Evolutionary conservation across 2,797 vertebrate genomes (phyloP), one percentile per base, ranked within the genome.

Genomic region (Salarias fasciatus): DNA sequence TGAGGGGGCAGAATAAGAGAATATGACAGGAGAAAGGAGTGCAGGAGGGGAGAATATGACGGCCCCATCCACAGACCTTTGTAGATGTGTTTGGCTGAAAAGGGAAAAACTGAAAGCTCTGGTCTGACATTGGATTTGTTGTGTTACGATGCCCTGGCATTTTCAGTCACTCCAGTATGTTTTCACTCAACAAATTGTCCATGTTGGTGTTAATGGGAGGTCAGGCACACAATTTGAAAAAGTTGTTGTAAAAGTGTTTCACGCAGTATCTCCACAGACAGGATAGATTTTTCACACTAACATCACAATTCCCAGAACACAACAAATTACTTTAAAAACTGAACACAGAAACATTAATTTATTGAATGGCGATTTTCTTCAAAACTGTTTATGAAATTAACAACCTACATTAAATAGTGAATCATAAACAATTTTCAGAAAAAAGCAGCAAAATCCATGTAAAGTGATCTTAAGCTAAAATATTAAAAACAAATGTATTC

Each of bases 31-130:
- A 35, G 33, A 35, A 35, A 35, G 6, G 6, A 35, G 33, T 6
- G 31, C 9, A 35, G 9, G 31, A 35, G 31, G 18, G 24, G 61
- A 69, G 43, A 45, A 68, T 52, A 71, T 2, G 37, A 72, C 50
- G 53, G 62, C 65, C 68, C 78, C 77, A 58, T 80, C 51, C 62
- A 57, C 43, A 69, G 43, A 65, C 56, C 64, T 82, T 82, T 89
- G 72, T 77, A 77, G 70, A 77, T 12, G 10, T 66, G 73, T 71
- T 79, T 74, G 72, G 43, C 73, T 69, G 60, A 68, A 45, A 53
- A 64, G 40, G 38, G 67, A 73, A 77, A 73, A 80, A 79, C 73
- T 56, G 47, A 47, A 64, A 63, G 52, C 54, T 61, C 40, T 71
- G 69, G 77, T 73, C 72, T 69, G 74, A 62, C 65, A 51, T 36